Evolutionary conservation across 2,797 vertebrate genomes (phyloP).

Genomic region (Lepidocolaptes lacrymiger): DNA sequence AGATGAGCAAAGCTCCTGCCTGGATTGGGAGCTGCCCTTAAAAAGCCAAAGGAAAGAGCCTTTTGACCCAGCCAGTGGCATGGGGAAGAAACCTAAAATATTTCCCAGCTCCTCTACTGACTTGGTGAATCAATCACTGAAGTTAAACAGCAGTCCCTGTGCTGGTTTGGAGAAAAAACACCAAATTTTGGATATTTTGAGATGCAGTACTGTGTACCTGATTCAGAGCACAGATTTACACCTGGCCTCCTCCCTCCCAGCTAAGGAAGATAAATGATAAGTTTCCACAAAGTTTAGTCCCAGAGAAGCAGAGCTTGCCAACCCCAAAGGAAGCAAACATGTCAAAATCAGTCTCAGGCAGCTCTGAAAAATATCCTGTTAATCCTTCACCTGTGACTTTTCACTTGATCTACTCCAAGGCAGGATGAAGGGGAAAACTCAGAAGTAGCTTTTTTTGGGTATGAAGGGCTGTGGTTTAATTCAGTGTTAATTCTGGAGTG

Average conservation of each 20-base stretch:
- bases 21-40: rapidly evolving
- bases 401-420: neutral
- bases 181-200: neutral
- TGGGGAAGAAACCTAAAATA: neutral
- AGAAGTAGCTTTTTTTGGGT: neutral
- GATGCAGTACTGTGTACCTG: neutral
- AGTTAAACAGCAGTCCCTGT: neutral
- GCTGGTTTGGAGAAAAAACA: neutral
- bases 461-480: neutral
- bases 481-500: neutral
- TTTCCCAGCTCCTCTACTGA: neutral
- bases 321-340: neutral
- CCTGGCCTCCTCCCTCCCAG: neutral
- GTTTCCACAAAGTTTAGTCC: neutral
- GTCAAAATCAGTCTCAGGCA: neutral
- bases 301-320: neutral
- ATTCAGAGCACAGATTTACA: neutral
- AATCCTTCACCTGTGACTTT: neutral
- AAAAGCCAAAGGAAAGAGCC: neutral
- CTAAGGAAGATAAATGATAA: neutral
- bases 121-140: neutral
- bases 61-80: neutral
- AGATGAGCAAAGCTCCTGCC: neutral
- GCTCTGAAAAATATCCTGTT: neutral
- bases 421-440: neutral